These are phyloP conservation scores for Rhyacichthys aspro DNA, from an alignment of 2,797 vertebrate genomes.

Conservation along the genomic window DNA sequence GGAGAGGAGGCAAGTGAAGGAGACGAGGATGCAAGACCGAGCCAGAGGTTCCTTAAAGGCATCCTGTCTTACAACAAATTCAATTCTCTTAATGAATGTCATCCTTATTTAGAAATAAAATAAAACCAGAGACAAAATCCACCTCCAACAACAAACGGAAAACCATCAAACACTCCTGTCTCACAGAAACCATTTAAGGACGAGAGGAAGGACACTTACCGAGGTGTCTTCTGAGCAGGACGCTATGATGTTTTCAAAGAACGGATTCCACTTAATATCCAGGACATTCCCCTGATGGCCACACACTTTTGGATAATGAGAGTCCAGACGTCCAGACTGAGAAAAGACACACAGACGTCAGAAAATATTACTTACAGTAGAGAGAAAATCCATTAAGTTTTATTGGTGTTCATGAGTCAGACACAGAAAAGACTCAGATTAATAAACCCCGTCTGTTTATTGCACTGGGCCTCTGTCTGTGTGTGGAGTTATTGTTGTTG, in stretches of 20 bases:
- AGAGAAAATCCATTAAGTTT: not conserved
- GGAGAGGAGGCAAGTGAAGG: too few species aligned
- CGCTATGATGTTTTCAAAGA: constrained; percentile 95
- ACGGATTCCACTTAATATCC: constrained; percentile 99
- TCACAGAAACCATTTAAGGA: too few species aligned
- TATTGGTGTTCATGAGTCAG: too few species aligned
- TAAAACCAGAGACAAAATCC: too few species aligned
- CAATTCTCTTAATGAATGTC: too few species aligned
- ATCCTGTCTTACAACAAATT: too few species aligned
- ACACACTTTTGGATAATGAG: constrained; percentile 93
- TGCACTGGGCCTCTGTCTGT: constrained; percentile 26
- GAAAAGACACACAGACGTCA: constrained; percentile 14
- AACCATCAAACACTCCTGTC: too few species aligned
- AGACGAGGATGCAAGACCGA: too few species aligned
- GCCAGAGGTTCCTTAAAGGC: too few species aligned
- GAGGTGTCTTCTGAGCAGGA: constrained; percentile 98
- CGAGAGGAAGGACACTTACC: constrained; percentile 74
- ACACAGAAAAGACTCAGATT: too few species aligned
- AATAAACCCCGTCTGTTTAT: constrained; percentile 23
- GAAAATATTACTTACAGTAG: not conserved
- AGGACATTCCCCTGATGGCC: constrained; percentile 97
- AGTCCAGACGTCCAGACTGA: constrained; percentile 92
- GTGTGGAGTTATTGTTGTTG: constrained; percentile 48
- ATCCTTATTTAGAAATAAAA: too few species aligned
- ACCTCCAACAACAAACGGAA: too few species aligned